These are phyloP conservation scores for Rhopalosiphum maidis DNA, from an alignment of 1,140 invertebrate species.

Conservation along the genomic window DNA sequence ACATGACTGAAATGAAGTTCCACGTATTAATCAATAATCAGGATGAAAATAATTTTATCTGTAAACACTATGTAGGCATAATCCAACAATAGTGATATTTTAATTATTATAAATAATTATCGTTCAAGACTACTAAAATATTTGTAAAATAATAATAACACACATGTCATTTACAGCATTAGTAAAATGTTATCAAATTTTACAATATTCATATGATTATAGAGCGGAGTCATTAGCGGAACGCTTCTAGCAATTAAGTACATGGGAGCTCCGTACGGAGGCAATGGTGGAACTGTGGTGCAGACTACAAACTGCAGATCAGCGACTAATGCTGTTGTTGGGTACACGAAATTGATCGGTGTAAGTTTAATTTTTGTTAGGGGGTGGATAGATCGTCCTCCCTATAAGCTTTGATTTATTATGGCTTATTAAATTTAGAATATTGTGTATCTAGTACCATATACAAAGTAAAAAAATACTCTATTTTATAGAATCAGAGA, in stretches of 20 bases:
- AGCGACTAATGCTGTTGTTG: background rate
- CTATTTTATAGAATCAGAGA: background rate
- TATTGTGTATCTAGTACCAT: background rate
- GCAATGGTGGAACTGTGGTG: background rate
- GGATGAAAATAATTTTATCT: background rate
- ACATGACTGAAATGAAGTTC: background rate
- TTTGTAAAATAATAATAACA: background rate
- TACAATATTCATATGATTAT: background rate
- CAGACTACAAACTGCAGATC: background rate
- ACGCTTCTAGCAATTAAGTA: background rate
- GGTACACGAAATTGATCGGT: background rate
- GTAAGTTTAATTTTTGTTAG: background rate
- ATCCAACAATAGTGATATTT: no score
- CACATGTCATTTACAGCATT: background rate
- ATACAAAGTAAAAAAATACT: no score
- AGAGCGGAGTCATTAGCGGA: background rate
- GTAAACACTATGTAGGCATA: background rate
- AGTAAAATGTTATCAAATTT: background rate
- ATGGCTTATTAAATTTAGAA: background rate
- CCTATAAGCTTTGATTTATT: background rate
- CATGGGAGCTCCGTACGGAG: background rate
- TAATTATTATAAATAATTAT: background rate
- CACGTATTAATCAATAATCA: background rate
- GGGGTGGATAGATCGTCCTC: background rate
- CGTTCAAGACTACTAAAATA: background rate